Conservation (phyloP, 1,140 invertebrate species). For the Pseudomyrmex pallidus region DNA sequence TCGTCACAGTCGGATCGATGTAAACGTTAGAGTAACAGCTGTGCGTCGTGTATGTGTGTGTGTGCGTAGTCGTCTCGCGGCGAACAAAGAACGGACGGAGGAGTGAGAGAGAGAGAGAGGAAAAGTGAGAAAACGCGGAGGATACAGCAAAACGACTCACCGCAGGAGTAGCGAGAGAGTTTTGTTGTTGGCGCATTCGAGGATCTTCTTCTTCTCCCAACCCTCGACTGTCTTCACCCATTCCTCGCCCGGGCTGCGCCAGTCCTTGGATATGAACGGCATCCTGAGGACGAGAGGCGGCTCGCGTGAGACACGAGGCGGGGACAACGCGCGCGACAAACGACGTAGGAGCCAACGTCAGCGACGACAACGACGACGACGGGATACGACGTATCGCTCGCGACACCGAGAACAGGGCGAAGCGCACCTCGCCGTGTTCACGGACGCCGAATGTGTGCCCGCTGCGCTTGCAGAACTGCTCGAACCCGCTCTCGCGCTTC, state of each 20-base stretch:
- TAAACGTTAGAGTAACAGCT: constrained; percentile 82
- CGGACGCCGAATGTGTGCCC: constrained; percentile 63
- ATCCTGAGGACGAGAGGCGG: constrained; percentile 84
- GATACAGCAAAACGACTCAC: constrained; percentile 70
- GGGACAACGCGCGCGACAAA: not conserved
- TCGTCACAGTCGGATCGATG: constrained; percentile 76
- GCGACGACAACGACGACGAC: not conserved
- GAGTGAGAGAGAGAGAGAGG: not conserved
- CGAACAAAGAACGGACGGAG: constrained; percentile 51
- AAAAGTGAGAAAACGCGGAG: not conserved
- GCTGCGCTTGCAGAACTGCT: constrained; percentile 31
- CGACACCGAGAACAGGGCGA: constrained; percentile 13
- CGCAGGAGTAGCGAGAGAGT: constrained; percentile 83
- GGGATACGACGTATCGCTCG: not conserved
- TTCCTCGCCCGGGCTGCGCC: constrained; percentile 97
- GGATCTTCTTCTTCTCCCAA: constrained; percentile 97
- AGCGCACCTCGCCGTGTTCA: constrained; percentile 56
- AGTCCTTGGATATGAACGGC: constrained; percentile 98
- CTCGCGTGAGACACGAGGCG: not conserved
- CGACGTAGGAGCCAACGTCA: too few species aligned
- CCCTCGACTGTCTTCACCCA: constrained; percentile 99
- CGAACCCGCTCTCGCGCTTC: constrained; percentile 50
- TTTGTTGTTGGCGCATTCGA: constrained; percentile 90
- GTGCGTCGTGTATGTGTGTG: constrained; percentile 18
- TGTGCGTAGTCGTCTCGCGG: not conserved